Percentiles rank a stretch among this genome's conserved stretches.
Conservation (phyloP, 2,797 vertebrate species). For the Halcyon leucocephala region DNA sequence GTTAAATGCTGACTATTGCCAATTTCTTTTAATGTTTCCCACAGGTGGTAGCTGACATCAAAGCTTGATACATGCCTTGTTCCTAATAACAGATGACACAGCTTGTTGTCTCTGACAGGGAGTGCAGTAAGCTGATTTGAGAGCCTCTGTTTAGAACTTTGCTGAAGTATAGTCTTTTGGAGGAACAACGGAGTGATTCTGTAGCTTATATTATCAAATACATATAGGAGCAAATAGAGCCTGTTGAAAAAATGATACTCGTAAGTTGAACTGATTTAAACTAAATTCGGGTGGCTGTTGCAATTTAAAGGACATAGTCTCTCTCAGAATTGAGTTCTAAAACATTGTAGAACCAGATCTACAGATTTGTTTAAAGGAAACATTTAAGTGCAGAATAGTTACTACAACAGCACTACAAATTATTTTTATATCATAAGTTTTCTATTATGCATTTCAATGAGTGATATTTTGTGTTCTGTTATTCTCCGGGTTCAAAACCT, state of each 20-base stretch:
- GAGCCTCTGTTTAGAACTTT: background rate
- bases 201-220: background rate
- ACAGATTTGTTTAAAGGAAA: constrained; percentile 2
- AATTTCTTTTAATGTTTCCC: background rate
- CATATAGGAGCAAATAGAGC: background rate
- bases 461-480: constrained; percentile 38
- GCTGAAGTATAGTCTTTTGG: background rate
- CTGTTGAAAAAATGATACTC: background rate
- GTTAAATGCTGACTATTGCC: background rate
- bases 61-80: background rate
- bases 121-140: background rate
- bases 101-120: background rate
- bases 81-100: background rate
- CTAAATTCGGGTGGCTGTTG: background rate
- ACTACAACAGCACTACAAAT: background rate
- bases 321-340: background rate
- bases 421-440: constrained; percentile 19
- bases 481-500: background rate
- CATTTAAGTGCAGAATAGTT: background rate
- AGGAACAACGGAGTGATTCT: background rate
- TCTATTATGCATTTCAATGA: background rate
- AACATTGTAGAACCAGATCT: background rate
- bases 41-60: background rate
- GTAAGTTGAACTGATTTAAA: background rate
- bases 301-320: background rate